Conservation (phyloP, 2,888 invertebrate genomes). For the Epistrophella euchroma region DNA sequence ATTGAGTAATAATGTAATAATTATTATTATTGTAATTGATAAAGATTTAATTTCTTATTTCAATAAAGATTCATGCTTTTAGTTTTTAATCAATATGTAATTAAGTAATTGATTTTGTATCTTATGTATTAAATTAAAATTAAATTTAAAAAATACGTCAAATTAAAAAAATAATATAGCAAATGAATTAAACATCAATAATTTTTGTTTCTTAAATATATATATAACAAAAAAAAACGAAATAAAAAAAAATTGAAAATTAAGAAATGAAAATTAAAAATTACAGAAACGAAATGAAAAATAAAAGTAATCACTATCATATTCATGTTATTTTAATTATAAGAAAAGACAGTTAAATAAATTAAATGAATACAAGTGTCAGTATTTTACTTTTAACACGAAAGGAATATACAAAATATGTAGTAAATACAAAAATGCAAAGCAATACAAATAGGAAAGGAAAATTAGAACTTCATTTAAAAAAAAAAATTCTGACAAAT, state of each 20-base stretch:
- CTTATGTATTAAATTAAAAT: background rate
- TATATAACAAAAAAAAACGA: background rate
- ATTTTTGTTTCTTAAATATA: too few species aligned
- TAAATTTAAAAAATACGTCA: background rate
- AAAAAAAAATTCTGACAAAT: too few species aligned
- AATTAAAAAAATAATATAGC: background rate
- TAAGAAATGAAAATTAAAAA: slow-evolving; percentile 34
- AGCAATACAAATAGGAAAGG: too few species aligned
- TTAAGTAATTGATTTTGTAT: background rate
- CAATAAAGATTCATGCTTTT: background rate
- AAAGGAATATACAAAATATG: too few species aligned
- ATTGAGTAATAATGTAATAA: slow-evolving; percentile 49
- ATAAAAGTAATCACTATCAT: slow-evolving; percentile 67
- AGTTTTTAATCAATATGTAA: background rate
- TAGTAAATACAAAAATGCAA: too few species aligned
- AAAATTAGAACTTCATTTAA: too few species aligned
- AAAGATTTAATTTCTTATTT: background rate
- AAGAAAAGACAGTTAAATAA: slow-evolving; percentile 72
- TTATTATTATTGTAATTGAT: slow-evolving; percentile 36
- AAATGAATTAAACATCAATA: background rate
- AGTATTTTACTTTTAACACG: background rate
- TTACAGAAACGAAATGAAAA: slow-evolving; percentile 27
- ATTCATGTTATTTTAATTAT: slow-evolving; percentile 74
- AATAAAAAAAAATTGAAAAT: slow-evolving; percentile 47
- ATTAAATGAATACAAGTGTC: slow-evolving; percentile 50